Evolutionary conservation across 1,140 invertebrate species (phyloP).

Genomic region (Drosophila repleta): DNA sequence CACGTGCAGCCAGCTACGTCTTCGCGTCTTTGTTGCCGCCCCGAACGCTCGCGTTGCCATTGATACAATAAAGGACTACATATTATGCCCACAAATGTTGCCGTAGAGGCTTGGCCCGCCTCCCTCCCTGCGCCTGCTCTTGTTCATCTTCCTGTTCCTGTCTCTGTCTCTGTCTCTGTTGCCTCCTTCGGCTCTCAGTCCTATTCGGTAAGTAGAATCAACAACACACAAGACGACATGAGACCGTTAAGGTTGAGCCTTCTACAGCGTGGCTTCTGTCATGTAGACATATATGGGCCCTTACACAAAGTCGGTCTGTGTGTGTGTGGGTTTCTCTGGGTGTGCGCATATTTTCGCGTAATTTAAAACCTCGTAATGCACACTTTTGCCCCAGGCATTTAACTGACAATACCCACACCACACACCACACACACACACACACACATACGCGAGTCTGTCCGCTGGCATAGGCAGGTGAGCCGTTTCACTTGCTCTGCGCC

Average conservation of each 20-base stretch:
- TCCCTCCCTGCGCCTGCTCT: background rate
- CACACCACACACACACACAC: constrained; percentile 25
- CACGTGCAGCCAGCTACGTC: constrained; percentile 51
- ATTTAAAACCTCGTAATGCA: constrained; percentile 82
- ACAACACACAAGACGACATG: constrained; percentile 25
- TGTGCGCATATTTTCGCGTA: constrained; percentile 68
- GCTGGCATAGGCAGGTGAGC: constrained; percentile 23
- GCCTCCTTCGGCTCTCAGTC: constrained; percentile 11
- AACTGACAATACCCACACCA: constrained; percentile 73
- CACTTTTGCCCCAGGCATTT: constrained; percentile 77
- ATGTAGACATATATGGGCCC: constrained; percentile 12
- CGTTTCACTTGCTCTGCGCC: constrained; percentile 11
- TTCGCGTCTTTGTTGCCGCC: constrained; percentile 2
- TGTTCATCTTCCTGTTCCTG: background rate
- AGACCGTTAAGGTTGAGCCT: constrained; percentile 23
- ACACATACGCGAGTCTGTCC: constrained; percentile 20
- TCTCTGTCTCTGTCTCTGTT: background rate
- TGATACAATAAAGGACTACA: constrained; percentile 65
- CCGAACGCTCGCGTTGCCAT: constrained; percentile 53
- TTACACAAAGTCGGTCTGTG: constrained; percentile 4
- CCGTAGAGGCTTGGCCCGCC: constrained; percentile 10
- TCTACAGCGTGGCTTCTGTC: constrained; percentile 29
- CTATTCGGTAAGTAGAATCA: constrained; percentile 34
- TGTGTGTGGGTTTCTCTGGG: constrained; percentile 29
- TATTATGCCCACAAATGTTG: constrained; percentile 53